These are phyloP conservation scores for Meriones psammophilus DNA, from an alignment of 2,797 vertebrate species.

Conservation along the genomic window DNA sequence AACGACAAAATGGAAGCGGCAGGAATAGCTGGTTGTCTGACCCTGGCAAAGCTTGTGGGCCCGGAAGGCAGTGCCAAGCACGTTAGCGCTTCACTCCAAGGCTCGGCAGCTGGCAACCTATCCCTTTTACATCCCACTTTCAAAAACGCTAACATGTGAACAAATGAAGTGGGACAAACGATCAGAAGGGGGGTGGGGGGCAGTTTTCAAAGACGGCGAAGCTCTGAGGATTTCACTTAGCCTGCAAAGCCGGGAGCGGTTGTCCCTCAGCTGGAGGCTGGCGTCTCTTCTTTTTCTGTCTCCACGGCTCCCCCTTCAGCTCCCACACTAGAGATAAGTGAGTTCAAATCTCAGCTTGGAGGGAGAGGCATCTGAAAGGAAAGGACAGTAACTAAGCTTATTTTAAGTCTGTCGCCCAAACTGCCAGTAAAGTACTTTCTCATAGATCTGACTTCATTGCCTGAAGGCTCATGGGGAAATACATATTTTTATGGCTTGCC, in stretches of 20 bases:
- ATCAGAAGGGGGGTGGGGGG: neutral
- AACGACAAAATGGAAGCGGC: neutral
- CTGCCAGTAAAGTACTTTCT: conserved; percentile 44
- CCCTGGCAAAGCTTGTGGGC: neutral
- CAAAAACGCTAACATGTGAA: neutral
- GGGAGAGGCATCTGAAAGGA: conserved; percentile 33
- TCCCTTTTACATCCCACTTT: neutral
- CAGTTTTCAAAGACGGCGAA: conserved; percentile 7
- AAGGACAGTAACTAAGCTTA: conserved; percentile 16
- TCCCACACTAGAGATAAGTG: neutral
- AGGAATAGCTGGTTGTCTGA: fast-evolving
- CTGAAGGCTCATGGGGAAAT: neutral
- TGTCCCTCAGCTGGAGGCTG: neutral
- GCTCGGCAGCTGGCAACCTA: neutral
- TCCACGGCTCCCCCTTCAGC: neutral
- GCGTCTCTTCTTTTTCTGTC: neutral
- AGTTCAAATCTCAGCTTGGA: conserved; percentile 50
- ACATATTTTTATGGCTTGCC: neutral
- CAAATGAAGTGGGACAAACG: neutral
- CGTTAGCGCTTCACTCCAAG: neutral
- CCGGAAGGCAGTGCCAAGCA: neutral
- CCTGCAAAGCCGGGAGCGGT: neutral
- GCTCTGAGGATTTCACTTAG: neutral
- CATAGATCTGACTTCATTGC: conserved; percentile 52
- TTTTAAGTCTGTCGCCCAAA: conserved; percentile 41